Evolutionary conservation across 2,797 vertebrate genomes (phyloP).

Genomic region (Scarus forsteni): DNA sequence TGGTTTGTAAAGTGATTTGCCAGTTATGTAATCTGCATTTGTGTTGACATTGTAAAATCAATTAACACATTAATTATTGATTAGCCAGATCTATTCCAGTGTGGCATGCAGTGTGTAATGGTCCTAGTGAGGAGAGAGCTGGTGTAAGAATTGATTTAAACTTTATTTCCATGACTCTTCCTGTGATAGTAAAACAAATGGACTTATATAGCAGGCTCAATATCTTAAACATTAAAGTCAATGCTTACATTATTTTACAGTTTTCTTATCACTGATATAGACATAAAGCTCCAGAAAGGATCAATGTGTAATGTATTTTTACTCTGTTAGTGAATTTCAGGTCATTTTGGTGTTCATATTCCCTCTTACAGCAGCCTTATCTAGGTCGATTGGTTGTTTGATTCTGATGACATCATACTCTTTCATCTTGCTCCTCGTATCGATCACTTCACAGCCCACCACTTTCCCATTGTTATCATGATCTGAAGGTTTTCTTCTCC

Average conservation of each 20-base stretch:
- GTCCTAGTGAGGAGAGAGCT: not conserved
- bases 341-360: not conserved
- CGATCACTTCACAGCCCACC: conserved; percentile 2
- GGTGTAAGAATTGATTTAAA: not conserved
- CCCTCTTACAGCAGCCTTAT: not conserved
- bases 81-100: not conserved
- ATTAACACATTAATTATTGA: not conserved
- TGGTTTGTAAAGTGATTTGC: not conserved
- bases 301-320: too few relatives aligned
- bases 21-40: not conserved
- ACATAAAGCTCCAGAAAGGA: too few relatives aligned
- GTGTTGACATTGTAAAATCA: conserved; percentile 1
- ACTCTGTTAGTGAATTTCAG: too few relatives aligned
- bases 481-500: conserved; percentile 19
- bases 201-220: not conserved
- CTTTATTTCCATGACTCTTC: conserved; percentile 1
- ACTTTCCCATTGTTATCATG: conserved; percentile 5
- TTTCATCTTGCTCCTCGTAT: conserved; percentile 1
- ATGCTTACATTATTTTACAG: too few relatives aligned
- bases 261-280: too few relatives aligned
- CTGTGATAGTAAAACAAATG: not conserved
- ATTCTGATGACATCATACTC: conserved; percentile 2
- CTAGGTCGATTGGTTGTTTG: not conserved
- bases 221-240: not conserved
- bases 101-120: not conserved